phyloP scores from a whole-genome alignment of 2,888 invertebrate species.

The Torymus texanus region DNA sequence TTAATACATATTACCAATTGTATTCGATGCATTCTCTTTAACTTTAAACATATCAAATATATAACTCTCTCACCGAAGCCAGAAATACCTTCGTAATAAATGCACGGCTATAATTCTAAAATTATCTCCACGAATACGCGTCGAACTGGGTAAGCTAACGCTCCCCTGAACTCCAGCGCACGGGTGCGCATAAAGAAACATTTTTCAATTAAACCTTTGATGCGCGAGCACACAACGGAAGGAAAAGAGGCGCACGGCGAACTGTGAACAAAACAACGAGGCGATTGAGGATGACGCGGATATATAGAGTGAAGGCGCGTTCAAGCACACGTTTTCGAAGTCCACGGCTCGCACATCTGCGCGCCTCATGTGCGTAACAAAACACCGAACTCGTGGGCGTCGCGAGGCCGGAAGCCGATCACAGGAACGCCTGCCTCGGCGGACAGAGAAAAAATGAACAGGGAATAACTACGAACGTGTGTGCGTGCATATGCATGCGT shows the following conservation, averaged over 20 bases:
- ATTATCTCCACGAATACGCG: slow-evolving; percentile 9
- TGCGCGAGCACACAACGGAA: slow-evolving; percentile 14
- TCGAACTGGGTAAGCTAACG: slow-evolving; percentile 29
- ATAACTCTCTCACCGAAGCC: not conserved
- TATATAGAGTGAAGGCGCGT: not conserved
- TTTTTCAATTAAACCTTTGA: slow-evolving; percentile 50
- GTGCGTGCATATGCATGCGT: too few species aligned
- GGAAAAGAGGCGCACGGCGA: slow-evolving; percentile 25
- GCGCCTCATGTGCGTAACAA: slow-evolving; percentile 49
- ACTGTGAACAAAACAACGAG: not conserved
- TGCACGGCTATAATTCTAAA: slow-evolving; percentile 11
- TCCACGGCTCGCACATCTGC: slow-evolving; percentile 44
- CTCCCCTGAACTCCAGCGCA: too few species aligned
- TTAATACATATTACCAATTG: too few species aligned
- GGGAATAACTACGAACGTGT: not conserved
- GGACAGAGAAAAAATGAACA: slow-evolving; percentile 11
- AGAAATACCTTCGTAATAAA: not conserved
- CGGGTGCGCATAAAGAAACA: slow-evolving; percentile 23
- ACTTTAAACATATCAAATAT: too few species aligned
- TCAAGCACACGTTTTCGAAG: slow-evolving; percentile 4
- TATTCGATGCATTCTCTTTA: too few species aligned
- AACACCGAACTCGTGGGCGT: slow-evolving; percentile 35
- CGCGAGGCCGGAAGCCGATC: slow-evolving; percentile 46
- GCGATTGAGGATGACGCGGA: not conserved
- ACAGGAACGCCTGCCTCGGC: slow-evolving; percentile 32